phyloP scores from a whole-genome alignment of 1,140 invertebrate genomes.

The Drosophila azteca region DNA sequence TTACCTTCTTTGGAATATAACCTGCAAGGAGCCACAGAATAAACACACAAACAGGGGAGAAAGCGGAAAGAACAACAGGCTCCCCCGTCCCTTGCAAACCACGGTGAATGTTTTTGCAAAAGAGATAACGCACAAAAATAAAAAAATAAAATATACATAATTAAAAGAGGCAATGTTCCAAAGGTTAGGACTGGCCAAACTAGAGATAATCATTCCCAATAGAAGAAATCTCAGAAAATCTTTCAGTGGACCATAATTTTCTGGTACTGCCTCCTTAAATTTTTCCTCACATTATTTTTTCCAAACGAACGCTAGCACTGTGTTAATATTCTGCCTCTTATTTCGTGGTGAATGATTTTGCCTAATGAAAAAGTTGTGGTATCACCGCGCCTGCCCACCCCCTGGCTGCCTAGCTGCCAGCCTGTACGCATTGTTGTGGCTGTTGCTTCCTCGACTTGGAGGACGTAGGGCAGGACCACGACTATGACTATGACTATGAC shows the following conservation, averaged over 20 bases:
- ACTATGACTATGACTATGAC: neutral
- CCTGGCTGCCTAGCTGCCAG: neutral
- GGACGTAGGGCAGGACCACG: constrained; percentile 17
- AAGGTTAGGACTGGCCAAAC: constrained; percentile 14
- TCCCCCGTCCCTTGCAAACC: constrained; percentile 1
- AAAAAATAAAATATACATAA: constrained; percentile 67
- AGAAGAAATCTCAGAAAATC: too few relatives aligned
- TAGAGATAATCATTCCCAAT: constrained; percentile 48
- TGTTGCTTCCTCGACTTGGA: constrained; percentile 36
- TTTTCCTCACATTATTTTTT: neutral
- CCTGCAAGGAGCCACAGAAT: constrained; percentile 24
- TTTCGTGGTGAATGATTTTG: constrained; percentile 50
- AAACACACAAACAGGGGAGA: constrained; percentile 30
- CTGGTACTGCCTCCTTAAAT: too few relatives aligned
- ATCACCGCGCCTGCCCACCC: neutral
- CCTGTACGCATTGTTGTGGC: constrained; percentile 20
- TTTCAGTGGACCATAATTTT: neutral
- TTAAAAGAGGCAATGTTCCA: constrained; percentile 44
- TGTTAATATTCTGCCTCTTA: constrained; percentile 39
- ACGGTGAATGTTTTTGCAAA: constrained; percentile 57
- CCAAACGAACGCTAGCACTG: constrained; percentile 8
- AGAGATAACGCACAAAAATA: constrained; percentile 65
- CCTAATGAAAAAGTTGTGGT: constrained; percentile 57
- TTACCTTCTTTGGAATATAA: too few relatives aligned
- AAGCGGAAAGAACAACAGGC: constrained; percentile 26